phyloP scores from a whole-genome alignment of 2,797 vertebrate genomes.

The Cuculus canorus region DNA sequence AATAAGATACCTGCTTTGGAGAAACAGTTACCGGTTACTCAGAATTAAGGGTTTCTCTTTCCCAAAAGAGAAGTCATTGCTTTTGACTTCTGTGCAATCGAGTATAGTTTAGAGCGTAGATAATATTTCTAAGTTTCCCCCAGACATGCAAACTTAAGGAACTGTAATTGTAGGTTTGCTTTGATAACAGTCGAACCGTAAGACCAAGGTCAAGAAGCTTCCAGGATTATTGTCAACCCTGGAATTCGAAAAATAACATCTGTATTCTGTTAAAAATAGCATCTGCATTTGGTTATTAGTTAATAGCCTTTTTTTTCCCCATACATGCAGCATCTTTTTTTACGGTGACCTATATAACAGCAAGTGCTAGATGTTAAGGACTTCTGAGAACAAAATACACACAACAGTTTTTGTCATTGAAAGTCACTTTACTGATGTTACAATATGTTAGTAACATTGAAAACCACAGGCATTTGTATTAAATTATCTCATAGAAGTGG shows the following conservation, averaged over 20 bases:
- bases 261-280: neutral
- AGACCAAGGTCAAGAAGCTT: neutral
- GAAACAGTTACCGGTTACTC: neutral
- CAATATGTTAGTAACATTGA: constrained; percentile 74
- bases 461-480: constrained; percentile 72
- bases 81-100: neutral
- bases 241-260: neutral
- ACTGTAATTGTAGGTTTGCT: neutral
- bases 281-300: neutral
- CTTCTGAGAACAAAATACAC: constrained; percentile 48
- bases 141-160: neutral
- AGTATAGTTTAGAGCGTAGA: neutral
- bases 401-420: constrained; percentile 48
- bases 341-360: neutral
- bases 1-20: neutral
- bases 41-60: neutral
- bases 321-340: neutral
- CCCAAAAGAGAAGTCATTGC: neutral
- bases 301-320: neutral
- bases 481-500: constrained; percentile 68
- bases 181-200: neutral
- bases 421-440: constrained; percentile 80
- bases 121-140: neutral
- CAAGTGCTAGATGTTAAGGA: neutral
- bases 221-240: neutral